Evolutionary conservation across 2,888 invertebrate species (phyloP), one percentile per base, ranked within the genome.

Genomic region (Eledona agricola): DNA sequence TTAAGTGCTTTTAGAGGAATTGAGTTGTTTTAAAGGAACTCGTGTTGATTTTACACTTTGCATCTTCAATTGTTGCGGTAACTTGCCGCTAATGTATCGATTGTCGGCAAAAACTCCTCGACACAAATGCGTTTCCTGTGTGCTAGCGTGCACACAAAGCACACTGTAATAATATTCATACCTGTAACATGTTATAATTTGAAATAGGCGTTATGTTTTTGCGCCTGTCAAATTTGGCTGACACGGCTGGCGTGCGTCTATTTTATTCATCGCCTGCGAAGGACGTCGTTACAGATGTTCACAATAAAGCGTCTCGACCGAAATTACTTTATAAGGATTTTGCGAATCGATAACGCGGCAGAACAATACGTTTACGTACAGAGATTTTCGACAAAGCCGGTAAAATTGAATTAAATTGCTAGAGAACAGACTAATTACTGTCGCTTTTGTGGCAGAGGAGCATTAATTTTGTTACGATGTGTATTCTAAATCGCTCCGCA

Each of bases 21-120:
- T 40, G 11, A 47, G 13, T 50, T 50, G 25, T 32, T 50, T 50
- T 31, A 34, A 45, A 45, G 20, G 34, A 12, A 28, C 19, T 47
- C 35, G 26, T 37, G 20, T 29, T 28, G 47, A 47, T 46, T 46
- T 46, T 47, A 37, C 22, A 37, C 47, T 28, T 47, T 47, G 35
- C 23, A 31, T 43, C 12, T 31, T 10, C 31, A 43, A 43, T 43
- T 2, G 23, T 4, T 9, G 2, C 6, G 23, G 9, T 19, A 5
- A 19, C 19, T 5, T 5, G 5, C 19, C 11, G 9, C 11, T 25
- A 25, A 4, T 25, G 9, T 25, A 25, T 25, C 25, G 25, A 25
- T 25, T 25, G 10, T 11, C 4, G 25, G 11, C 11, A 25, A 25
- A 25, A 25, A 25, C 25, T 25, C 11, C 11, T 25, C n/a, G n/a